Percentiles rank a stretch among this genome's conserved stretches.
These are phyloP conservation scores for Plebejus melissa DNA, from an alignment of 2,888 invertebrate species.

Conservation along the genomic window DNA sequence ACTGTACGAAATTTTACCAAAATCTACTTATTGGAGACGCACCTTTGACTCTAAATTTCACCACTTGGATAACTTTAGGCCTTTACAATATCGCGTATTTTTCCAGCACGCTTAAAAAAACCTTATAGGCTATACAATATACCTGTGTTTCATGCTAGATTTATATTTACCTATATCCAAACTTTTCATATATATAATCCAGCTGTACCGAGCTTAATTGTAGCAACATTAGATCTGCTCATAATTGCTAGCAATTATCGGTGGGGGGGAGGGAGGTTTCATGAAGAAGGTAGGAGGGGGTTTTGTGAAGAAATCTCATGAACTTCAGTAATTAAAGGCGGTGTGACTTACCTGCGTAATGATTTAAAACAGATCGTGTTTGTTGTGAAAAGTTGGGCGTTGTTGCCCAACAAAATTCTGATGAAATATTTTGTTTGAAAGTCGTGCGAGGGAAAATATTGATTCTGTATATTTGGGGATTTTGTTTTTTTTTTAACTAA, in stretches of 20 bases:
- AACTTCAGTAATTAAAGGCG: conserved; percentile 11
- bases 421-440: neutral
- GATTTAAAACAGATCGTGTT: conserved; percentile 3
- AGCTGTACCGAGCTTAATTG: neutral
- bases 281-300: neutral
- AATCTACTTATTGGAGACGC: no score
- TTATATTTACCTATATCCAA: neutral
- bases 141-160: no score
- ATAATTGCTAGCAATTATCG: neutral
- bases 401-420: neutral
- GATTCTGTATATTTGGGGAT: neutral
- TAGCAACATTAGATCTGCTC: neutral
- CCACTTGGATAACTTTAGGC: no score
- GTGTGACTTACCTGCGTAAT: conserved; percentile 14
- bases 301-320: neutral
- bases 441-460: neutral
- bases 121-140: no score
- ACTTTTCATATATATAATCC: neutral
- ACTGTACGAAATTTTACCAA: no score
- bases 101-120: no score
- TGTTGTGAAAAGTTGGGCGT: neutral
- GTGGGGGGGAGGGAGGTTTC: neutral
- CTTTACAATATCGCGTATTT: no score
- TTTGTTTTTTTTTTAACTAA: no score
- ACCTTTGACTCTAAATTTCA: no score